phyloP scores from a whole-genome alignment of 1,140 invertebrate genomes.

The Plectus sambesii region DNA sequence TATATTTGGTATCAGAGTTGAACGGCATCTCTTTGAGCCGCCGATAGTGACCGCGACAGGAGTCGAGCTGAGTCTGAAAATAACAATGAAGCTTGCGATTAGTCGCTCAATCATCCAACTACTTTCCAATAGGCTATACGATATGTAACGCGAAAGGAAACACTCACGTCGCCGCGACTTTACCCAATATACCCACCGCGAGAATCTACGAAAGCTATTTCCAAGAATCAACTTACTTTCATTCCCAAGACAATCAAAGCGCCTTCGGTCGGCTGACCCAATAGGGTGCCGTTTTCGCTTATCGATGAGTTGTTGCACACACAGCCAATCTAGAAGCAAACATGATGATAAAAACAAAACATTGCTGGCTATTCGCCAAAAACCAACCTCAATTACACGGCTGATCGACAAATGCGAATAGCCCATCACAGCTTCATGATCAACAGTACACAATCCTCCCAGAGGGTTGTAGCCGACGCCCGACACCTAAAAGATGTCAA shows the following conservation, averaged over 20 bases:
- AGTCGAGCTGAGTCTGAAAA: constrained; percentile 66
- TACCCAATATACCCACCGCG: constrained; percentile 1
- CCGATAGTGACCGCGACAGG: constrained; percentile 65
- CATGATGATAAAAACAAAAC: too few species aligned
- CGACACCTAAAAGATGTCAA: too few species aligned
- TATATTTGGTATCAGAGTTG: constrained; percentile 91
- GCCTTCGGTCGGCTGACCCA: constrained; percentile 94
- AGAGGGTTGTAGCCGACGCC: constrained; percentile 84
- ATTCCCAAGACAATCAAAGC: constrained; percentile 77
- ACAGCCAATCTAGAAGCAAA: too few species aligned
- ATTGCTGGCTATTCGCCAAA: too few species aligned
- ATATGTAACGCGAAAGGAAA: too few species aligned
- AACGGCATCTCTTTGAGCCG: constrained; percentile 90
- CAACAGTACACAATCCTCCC: constrained; percentile 48
- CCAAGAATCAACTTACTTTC: constrained; percentile 56
- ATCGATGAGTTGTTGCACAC: constrained; percentile 94
- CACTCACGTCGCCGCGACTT: too few species aligned
- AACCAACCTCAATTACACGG: constrained; percentile 52
- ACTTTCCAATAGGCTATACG: too few species aligned
- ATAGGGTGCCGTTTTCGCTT: constrained; percentile 61
- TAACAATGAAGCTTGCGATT: constrained; percentile 11
- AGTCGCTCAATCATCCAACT: too few species aligned
- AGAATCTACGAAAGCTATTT: constrained; percentile 3
- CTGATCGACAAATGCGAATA: constrained; percentile 39
- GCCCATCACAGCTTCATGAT: constrained; percentile 25